phyloP scores from a whole-genome alignment of 2,888 invertebrate species.

The Mechanitis mazaeus region DNA sequence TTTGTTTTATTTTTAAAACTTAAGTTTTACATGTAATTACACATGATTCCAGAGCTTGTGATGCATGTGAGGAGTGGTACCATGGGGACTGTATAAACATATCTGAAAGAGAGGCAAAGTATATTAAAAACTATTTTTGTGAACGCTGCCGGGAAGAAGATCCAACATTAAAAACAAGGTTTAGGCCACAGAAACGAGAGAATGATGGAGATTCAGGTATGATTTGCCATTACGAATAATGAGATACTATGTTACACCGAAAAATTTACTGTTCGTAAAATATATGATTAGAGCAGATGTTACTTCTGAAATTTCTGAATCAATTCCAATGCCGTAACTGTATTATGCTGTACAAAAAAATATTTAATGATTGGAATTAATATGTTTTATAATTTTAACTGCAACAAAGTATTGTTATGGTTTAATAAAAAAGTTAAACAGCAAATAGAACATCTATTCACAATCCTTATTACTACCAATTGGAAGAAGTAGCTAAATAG shows the following conservation, averaged over 20 bases:
- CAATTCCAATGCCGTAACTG: no score
- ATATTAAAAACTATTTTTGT: constrained; percentile 96
- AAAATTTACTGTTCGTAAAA: no score
- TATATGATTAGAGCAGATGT: no score
- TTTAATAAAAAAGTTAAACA: no score
- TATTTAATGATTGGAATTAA: no score
- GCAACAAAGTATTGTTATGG: no score
- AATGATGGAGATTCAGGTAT: constrained; percentile 62
- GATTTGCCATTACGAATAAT: neutral
- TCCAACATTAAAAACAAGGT: constrained; percentile 81
- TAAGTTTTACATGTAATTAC: neutral
- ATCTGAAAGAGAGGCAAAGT: constrained; percentile 93
- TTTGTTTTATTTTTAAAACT: constrained; percentile 1
- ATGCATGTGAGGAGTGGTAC: constrained; percentile 98
- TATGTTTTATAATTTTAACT: no score
- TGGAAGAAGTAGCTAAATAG: no score
- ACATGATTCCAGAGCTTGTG: constrained; percentile 85
- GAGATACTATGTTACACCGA: neutral
- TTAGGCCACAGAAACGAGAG: constrained; percentile 70
- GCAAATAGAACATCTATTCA: no score
- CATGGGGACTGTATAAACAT: constrained; percentile 98
- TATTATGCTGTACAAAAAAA: no score
- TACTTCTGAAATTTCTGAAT: no score
- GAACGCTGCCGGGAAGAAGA: constrained; percentile 89
- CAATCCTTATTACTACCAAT: no score